Percentiles rank a stretch among this genome's conserved stretches.
Evolutionary conservation across 2,888 invertebrate species (phyloP).

Genomic region (Dryomyza anilis): DNA sequence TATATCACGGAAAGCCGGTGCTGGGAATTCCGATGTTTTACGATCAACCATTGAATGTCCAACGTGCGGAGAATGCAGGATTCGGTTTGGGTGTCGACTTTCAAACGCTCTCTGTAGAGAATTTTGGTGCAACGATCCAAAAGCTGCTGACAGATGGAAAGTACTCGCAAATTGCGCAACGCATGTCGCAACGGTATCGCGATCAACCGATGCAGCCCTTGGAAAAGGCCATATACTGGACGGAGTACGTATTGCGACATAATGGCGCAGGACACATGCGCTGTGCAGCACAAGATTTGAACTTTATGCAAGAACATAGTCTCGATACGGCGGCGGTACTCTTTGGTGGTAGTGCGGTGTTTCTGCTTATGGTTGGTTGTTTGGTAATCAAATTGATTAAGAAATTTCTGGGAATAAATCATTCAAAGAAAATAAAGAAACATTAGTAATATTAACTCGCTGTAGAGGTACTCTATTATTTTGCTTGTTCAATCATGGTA

Average conservation of each 20-base stretch:
- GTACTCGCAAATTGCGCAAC: constrained; percentile 31
- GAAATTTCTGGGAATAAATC: not conserved
- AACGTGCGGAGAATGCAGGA: constrained; percentile 58
- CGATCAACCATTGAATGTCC: constrained; percentile 64
- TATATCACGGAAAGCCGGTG: constrained; percentile 63
- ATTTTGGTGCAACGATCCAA: constrained; percentile 44
- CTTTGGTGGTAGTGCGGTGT: not conserved
- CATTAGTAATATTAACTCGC: no score
- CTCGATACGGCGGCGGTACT: constrained; percentile 32
- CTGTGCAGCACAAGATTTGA: constrained; percentile 39
- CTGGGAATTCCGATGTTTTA: constrained; percentile 64
- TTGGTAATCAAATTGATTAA: not conserved
- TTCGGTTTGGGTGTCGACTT: constrained; percentile 57
- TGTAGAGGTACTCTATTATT: not conserved
- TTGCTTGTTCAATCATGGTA: not conserved
- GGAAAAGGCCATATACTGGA: constrained; percentile 43
- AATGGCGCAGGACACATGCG: constrained; percentile 44
- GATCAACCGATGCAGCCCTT: constrained; percentile 43
- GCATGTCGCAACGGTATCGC: constrained; percentile 37
- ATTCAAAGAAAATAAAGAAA: no score
- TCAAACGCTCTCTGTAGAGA: constrained; percentile 49
- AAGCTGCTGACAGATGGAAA: no score
- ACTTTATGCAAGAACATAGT: constrained; percentile 38
- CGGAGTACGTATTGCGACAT: constrained; percentile 43
- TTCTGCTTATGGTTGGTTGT: not conserved